Evolutionary conservation across 2,113 vertebrate species (phyloP), one percentile per base, ranked within the genome.

Genomic region (Seriola dumerili): DNA sequence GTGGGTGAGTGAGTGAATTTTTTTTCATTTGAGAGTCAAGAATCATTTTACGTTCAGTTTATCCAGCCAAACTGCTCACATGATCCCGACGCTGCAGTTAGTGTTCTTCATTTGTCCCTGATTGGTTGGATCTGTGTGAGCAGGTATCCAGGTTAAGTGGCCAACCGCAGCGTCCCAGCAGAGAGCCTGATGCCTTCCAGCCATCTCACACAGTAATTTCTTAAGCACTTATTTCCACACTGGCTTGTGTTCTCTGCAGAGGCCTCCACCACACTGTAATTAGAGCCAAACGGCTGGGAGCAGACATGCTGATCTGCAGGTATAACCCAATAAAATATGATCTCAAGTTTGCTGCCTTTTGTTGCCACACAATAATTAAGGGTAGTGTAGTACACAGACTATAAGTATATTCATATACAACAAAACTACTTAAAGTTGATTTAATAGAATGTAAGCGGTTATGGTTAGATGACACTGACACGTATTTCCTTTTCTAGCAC

Each of bases 151-250:
- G 88, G 90, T 89, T 90, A 90, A 88, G 83, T 88, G 87, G 68
- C 9, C 40, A 52, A 72, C 77, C 21, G n/a, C 42, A 11, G 65
- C 25, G 52, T 85, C 89, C 87, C 91, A 25, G 69, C 73, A 78
- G 85, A 83, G 80, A 76, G 58, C 70, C 42, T 1, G 4, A 36
- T 76, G 78, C 84, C 87, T 78, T 40, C 76, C 59, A 89, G 89
- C 86, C 59, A 55, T 62, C 71, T 80, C 78, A 84, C 71, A 78
- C 85, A 80, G 58, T 88, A 52, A 89, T 89, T 91, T 92, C 86
- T 92, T 92, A 87, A 90, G 83, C 82, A 92, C 86, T 90, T 87
- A 85, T 85, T 88, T 93, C 84, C 88, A 89, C 80, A 72, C 69
- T 76, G 82, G 75, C 78, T 85, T 55, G 72, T 65, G n/a, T 62